Evolutionary conservation across 2,888 invertebrate genomes (phyloP).

Genomic region (Bimastos eiseni): DNA sequence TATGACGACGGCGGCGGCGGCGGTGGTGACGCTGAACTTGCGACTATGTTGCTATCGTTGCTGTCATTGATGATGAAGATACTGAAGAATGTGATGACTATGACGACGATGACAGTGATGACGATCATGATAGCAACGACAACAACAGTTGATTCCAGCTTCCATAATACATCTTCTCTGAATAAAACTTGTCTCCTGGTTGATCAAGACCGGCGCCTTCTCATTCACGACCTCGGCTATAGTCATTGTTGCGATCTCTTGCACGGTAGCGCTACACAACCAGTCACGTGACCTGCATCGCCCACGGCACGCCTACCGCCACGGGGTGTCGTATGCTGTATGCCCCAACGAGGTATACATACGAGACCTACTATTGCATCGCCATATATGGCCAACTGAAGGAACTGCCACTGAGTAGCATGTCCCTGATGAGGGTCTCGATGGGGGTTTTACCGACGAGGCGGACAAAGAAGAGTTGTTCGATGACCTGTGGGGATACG

Average conservation of each 20-base stretch:
- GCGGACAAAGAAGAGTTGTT: constrained; percentile 95
- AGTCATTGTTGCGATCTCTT: too few species aligned
- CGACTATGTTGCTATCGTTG: too few species aligned
- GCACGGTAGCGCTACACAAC: too few species aligned
- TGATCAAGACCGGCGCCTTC: neutral
- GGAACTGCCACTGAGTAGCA: constrained; percentile 92
- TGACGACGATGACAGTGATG: neutral
- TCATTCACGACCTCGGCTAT: constrained; percentile 1
- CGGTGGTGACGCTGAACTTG: too few species aligned
- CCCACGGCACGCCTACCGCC: neutral
- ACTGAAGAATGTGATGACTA: neutral
- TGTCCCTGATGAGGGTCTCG: constrained; percentile 93
- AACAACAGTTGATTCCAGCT: neutral
- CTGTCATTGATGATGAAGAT: neutral
- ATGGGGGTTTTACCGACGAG: constrained; percentile 96
- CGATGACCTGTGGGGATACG: constrained; percentile 90
- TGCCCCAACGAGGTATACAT: neutral
- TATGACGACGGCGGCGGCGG: too few species aligned
- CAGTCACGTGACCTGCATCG: too few species aligned
- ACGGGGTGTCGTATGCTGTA: neutral
- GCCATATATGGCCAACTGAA: constrained; percentile 70
- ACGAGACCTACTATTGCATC: constrained; percentile 18
- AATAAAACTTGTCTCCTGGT: too few species aligned
- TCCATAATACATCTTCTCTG: neutral
- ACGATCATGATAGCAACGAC: neutral